phyloP scores from a whole-genome alignment of 1,140 invertebrate species.

The Drosophila sucinea region DNA sequence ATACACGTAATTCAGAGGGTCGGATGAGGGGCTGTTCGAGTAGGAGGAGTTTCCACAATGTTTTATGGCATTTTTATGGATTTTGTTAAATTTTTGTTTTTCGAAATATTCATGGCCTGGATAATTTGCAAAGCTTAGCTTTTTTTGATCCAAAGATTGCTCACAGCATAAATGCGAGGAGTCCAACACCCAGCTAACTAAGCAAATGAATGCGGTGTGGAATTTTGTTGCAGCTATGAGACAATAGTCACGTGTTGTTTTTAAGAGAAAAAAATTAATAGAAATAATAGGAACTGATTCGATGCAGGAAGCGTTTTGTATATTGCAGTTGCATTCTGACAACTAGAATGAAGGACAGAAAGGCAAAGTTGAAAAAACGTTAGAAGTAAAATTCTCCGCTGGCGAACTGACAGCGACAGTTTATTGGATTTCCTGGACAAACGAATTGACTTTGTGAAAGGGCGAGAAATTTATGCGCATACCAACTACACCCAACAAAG shows the following conservation, averaged over 20 bases:
- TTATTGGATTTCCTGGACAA: constrained; percentile 22
- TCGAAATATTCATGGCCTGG: constrained; percentile 17
- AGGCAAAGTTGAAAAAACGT: neutral
- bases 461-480: constrained; percentile 12
- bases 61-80: constrained; percentile 18
- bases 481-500: neutral
- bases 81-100: constrained; percentile 17
- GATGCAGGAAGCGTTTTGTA: constrained; percentile 13
- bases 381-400: constrained; percentile 2
- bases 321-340: constrained; percentile 15
- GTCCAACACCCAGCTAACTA: neutral
- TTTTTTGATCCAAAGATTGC: neutral
- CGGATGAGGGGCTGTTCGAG: neutral
- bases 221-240: neutral
- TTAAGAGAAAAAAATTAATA: neutral
- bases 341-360: neutral
- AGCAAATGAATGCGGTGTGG: neutral
- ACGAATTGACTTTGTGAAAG: constrained; percentile 14
- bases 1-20: constrained; percentile 28
- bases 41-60: neutral
- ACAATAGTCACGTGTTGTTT: neutral
- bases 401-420: constrained; percentile 18
- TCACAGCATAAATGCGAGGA: neutral
- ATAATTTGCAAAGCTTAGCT: constrained; percentile 9
- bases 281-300: constrained; percentile 4